Evolutionary conservation across 1,140 invertebrate species (phyloP).

Genomic region (Pseudoatta argentina): DNA sequence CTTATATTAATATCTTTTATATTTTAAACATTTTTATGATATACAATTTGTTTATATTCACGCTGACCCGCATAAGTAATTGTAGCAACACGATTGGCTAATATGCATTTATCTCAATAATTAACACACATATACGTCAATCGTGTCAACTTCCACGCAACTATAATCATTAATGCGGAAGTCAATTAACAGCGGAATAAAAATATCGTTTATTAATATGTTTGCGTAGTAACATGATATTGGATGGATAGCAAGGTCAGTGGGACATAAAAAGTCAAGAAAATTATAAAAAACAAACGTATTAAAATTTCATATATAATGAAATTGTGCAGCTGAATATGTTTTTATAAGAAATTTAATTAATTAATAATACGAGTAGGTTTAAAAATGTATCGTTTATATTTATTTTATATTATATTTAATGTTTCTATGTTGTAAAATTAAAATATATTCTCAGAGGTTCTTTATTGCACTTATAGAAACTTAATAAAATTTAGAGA

Average conservation of each 20-base stretch:
- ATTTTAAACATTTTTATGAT: constrained; percentile 37
- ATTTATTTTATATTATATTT: constrained; percentile 9
- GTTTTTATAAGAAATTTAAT: constrained; percentile 13
- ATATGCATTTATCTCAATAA: constrained; percentile 33
- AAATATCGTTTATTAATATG: constrained; percentile 51
- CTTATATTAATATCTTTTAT: constrained; percentile 45
- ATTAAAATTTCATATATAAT: constrained; percentile 2
- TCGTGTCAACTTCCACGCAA: constrained; percentile 20
- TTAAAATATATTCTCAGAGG: constrained; percentile 18
- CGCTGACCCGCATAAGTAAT: constrained; percentile 47
- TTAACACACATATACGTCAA: constrained; percentile 33
- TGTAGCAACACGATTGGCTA: constrained; percentile 8
- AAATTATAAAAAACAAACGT: background rate
- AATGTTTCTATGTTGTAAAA: constrained; percentile 6
- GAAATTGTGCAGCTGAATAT: background rate
- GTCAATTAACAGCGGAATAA: constrained; percentile 59
- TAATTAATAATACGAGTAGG: constrained; percentile 7
- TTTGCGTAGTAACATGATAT: constrained; percentile 67
- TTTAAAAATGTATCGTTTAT: constrained; percentile 24
- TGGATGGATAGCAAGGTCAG: constrained; percentile 70
- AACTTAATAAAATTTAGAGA: constrained; percentile 26
- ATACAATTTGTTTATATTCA: constrained; percentile 31
- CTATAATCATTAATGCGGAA: constrained; percentile 50
- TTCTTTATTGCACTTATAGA: background rate
- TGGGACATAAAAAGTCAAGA: constrained; percentile 50